phyloP scores from a whole-genome alignment of 1,140 invertebrate species.

The Tribolium madens region DNA sequence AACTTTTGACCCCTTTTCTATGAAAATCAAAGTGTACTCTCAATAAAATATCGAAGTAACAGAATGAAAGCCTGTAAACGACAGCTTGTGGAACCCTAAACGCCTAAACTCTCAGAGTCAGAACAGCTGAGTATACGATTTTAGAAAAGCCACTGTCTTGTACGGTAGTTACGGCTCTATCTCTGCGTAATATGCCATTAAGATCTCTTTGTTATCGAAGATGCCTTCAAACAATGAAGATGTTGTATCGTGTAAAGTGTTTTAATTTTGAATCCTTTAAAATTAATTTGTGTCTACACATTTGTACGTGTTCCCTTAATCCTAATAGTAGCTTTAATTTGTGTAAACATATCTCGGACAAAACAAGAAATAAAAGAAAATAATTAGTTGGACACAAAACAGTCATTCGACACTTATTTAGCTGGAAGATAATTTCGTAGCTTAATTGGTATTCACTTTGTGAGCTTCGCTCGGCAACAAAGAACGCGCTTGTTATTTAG shows the following conservation, averaged over 20 bases:
- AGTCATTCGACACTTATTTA: background rate
- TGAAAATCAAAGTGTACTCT: constrained; percentile 28
- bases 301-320: background rate
- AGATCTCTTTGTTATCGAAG: constrained; percentile 35
- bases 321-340: background rate
- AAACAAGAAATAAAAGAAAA: constrained; percentile 2
- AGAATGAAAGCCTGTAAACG: constrained; percentile 29
- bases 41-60: constrained; percentile 38
- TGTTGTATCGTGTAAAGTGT: constrained; percentile 6
- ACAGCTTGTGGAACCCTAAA: constrained; percentile 26
- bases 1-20: constrained; percentile 19
- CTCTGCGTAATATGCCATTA: constrained; percentile 26
- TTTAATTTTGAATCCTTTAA: background rate
- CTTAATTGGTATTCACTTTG: constrained; percentile 14
- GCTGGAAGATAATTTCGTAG: background rate
- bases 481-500: constrained; percentile 4
- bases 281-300: background rate
- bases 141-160: constrained; percentile 38
- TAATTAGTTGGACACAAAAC: background rate
- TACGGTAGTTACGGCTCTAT: constrained; percentile 19
- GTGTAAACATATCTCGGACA: background rate
- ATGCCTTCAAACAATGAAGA: constrained; percentile 20
- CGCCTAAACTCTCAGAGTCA: constrained; percentile 7
- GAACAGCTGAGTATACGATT: constrained; percentile 28
- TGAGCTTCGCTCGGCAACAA: background rate